Evolutionary conservation across 2,113 vertebrate species (phyloP).

Genomic region (Periophthalmus modestus): DNA sequence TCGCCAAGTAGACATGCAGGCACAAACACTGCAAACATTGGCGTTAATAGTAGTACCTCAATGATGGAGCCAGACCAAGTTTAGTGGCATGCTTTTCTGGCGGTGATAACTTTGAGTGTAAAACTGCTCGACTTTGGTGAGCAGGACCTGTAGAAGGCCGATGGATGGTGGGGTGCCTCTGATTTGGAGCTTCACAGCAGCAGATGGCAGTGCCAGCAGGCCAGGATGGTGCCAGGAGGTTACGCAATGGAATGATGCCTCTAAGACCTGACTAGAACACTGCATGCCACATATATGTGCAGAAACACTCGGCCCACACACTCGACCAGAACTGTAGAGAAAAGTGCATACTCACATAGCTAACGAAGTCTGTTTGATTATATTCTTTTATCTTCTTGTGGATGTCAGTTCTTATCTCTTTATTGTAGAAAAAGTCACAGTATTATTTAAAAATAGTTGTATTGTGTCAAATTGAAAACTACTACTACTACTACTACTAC

Average conservation of each 20-base stretch:
- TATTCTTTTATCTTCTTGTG: neutral
- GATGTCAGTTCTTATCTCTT: neutral
- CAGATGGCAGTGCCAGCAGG: constrained; percentile 81
- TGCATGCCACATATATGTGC: constrained; percentile 63
- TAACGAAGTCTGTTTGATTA: neutral
- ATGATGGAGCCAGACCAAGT: constrained; percentile 16
- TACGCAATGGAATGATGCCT: constrained; percentile 79
- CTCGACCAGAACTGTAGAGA: constrained; percentile 33
- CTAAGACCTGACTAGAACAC: constrained; percentile 66
- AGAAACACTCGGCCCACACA: constrained; percentile 65
- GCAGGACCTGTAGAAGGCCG: constrained; percentile 55
- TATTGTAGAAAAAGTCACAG: no score
- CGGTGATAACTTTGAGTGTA: constrained; percentile 23
- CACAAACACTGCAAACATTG: constrained; percentile 35
- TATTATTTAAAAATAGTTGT: no score
- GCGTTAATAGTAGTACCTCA: constrained; percentile 29
- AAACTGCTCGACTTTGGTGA: constrained; percentile 23
- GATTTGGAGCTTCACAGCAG: constrained; percentile 68
- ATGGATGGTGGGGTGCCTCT: constrained; percentile 54
- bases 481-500: no score
- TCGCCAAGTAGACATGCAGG: constrained; percentile 47
- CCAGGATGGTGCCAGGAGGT: constrained; percentile 74
- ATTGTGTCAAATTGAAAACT: no score
- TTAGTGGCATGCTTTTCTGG: neutral
- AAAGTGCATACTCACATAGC: constrained; percentile 10